Conservation (phyloP, 2,888 invertebrate genomes). For the Portevinia maculata region DNA sequence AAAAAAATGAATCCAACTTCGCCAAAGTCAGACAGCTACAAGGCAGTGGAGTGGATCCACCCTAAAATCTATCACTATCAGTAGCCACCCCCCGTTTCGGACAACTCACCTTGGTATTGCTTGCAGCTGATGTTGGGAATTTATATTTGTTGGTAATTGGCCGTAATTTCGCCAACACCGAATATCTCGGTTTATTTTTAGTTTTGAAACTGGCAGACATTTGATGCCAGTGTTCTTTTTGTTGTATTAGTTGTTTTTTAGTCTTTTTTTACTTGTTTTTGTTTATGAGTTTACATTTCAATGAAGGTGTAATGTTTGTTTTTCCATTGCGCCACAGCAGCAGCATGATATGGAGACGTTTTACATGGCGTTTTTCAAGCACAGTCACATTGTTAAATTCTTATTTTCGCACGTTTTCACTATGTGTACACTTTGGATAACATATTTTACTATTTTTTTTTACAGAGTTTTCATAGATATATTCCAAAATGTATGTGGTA, state of each 20-base stretch:
- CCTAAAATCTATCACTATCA: not conserved
- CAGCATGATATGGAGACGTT: slow-evolving; percentile 4
- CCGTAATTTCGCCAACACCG: slow-evolving; percentile 70
- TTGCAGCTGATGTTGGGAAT: slow-evolving; percentile 48
- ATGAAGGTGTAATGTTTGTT: slow-evolving; percentile 62
- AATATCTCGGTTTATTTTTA: slow-evolving; percentile 73
- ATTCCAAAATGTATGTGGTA: slow-evolving; percentile 29
- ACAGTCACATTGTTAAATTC: slow-evolving; percentile 23
- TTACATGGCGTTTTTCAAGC: slow-evolving; percentile 30
- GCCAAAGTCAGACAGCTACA: no score
- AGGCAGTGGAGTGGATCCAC: slow-evolving; percentile 1
- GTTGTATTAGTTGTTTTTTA: slow-evolving; percentile 20
- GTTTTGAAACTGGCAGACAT: slow-evolving; percentile 71
- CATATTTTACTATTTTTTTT: slow-evolving; percentile 20
- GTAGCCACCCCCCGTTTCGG: no score
- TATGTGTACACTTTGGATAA: not conserved
- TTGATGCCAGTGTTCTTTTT: slow-evolving; percentile 60
- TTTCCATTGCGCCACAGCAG: slow-evolving; percentile 61
- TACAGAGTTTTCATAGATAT: not conserved
- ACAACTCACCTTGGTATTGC: slow-evolving; percentile 60
- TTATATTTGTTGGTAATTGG: slow-evolving; percentile 71
- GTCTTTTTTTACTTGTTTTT: slow-evolving; percentile 49
- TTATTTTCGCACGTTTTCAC: not conserved
- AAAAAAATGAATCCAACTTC: slow-evolving; percentile 37
- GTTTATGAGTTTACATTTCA: slow-evolving; percentile 57